A percentile compares a stretch with the other conserved stretches of the same genome.
Evolutionary conservation across 30 jellyfish, hydroid and myxozoan genomes (phyloP).

Genomic region (Pelagia noctiluca): DNA sequence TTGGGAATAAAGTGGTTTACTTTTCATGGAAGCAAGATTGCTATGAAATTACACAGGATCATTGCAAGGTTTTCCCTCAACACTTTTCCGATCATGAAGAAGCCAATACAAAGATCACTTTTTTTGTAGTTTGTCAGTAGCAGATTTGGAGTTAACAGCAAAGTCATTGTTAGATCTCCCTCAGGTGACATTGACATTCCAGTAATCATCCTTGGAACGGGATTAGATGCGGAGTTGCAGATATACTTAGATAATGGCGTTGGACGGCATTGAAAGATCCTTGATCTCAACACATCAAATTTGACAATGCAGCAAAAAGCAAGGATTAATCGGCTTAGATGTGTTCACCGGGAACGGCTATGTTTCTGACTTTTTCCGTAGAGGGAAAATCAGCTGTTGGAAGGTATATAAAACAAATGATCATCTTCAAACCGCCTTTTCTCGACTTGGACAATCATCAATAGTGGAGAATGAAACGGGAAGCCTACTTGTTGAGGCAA

Average conservation of each 20-base stretch:
- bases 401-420: neutral
- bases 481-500: slow-evolving; percentile 28
- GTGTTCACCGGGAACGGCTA: slow-evolving; percentile 42
- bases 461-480: neutral
- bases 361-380: slow-evolving; percentile 21
- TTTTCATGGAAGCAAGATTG: neutral
- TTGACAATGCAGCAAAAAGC: slow-evolving; percentile 9
- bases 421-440: neutral
- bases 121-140: neutral
- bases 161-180: slow-evolving; percentile 29
- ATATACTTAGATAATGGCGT: slow-evolving; percentile 30
- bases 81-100: slow-evolving; percentile 24
- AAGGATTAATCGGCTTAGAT: slow-evolving; percentile 14
- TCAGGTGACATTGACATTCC: slow-evolving; percentile 43
- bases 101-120: slow-evolving; percentile 27
- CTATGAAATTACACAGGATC: neutral
- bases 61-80: neutral
- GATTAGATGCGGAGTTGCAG: neutral
- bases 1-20: neutral
- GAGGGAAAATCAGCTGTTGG: slow-evolving; percentile 25
- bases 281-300: slow-evolving; percentile 16
- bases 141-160: slow-evolving; percentile 10
- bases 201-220: slow-evolving; percentile 3
- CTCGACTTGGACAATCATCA: slow-evolving; percentile 17
- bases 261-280: slow-evolving; percentile 7